Conservation (phyloP, 2,797 vertebrate species). For the Cetoscarus ocellatus region DNA sequence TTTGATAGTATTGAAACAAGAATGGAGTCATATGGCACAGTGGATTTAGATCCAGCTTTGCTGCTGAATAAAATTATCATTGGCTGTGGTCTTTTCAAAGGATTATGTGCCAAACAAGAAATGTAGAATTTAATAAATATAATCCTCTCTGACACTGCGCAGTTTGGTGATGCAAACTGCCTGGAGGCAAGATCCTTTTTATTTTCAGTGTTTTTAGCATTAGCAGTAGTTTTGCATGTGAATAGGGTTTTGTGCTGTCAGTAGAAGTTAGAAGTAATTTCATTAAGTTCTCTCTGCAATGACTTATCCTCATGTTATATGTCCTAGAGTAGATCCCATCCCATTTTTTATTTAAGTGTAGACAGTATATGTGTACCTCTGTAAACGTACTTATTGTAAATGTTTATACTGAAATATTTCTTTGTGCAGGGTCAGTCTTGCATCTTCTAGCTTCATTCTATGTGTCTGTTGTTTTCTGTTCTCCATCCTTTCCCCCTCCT, state of each 20-base stretch:
- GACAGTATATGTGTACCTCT: slow-evolving; percentile 30
- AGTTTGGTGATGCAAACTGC: slow-evolving; percentile 54
- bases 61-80: slow-evolving; percentile 1
- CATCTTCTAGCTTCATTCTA: slow-evolving; percentile 31
- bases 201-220: slow-evolving; percentile 23
- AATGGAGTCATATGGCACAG: not conserved
- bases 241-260: slow-evolving; percentile 30
- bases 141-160: slow-evolving; percentile 22
- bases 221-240: slow-evolving; percentile 67
- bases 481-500: slow-evolving; percentile 10
- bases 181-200: slow-evolving; percentile 34
- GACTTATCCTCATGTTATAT: slow-evolving; percentile 34
- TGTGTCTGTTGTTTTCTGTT: slow-evolving; percentile 14
- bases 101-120: slow-evolving; percentile 30
- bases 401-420: slow-evolving; percentile 21
- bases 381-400: slow-evolving; percentile 30
- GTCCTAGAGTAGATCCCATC: slow-evolving; percentile 31
- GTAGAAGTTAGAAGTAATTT: slow-evolving; percentile 36
- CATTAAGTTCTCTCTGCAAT: slow-evolving; percentile 41
- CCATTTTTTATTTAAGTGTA: slow-evolving; percentile 46
- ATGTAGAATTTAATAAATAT: slow-evolving; percentile 6
- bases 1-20: not conserved
- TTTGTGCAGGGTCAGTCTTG: slow-evolving; percentile 30
- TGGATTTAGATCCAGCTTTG: not conserved
- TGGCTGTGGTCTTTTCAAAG: slow-evolving; percentile 43